Evolutionary conservation across 2,888 invertebrate species (phyloP), one percentile per base, ranked within the genome.

Genomic region (Nomada ruficornis): DNA sequence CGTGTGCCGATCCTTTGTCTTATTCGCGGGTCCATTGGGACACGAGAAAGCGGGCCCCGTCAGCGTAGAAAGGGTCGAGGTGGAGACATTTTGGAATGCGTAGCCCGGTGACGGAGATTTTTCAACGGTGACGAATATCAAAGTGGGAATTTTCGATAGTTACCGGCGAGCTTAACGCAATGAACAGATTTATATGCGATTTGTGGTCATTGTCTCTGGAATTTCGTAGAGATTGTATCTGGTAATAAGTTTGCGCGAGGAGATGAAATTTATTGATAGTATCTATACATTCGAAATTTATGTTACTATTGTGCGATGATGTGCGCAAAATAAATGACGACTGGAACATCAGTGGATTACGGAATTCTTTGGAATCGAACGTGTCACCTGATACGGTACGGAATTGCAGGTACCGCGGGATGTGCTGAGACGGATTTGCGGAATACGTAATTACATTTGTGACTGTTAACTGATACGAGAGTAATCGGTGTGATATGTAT

Each of bases 91-190:
- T 36, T 50, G 72, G 63, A 72, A 77, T 50, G 63, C 76, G 23
- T 47, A n/a, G 4, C 20, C 20, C 59, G 23, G 10, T 47, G 36
- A 26, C 36, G 50, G 20, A 15, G 23, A 50, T 67, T n/a, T 47
- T 26, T 60, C 2, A n/a, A 11, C 36, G 54, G 11, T 55, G 47
- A 77, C 55, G 57, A 72, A 63, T 36, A 2, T 20, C 54, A 9
- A 55, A 13, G 42, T 55, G 50, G 75, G 71, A 18, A 60, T 50
- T 64, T 72, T 60, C 62, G 62, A 20, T 60, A 36, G 20, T 52
- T 57, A 42, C 47, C 47, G 26, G 13, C 47, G 15, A 42, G 23
- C 23, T 50, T 62, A 47, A 47, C 47, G 15, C 47, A 15, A 47
- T 15, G 11, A 13, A 47, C 47, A 47, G 11, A 47, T 15, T 13